Evolutionary conservation across 2,113 vertebrate genomes (phyloP), one percentile per base, ranked within the genome.

Genomic region (Scytalopus superciliaris): DNA sequence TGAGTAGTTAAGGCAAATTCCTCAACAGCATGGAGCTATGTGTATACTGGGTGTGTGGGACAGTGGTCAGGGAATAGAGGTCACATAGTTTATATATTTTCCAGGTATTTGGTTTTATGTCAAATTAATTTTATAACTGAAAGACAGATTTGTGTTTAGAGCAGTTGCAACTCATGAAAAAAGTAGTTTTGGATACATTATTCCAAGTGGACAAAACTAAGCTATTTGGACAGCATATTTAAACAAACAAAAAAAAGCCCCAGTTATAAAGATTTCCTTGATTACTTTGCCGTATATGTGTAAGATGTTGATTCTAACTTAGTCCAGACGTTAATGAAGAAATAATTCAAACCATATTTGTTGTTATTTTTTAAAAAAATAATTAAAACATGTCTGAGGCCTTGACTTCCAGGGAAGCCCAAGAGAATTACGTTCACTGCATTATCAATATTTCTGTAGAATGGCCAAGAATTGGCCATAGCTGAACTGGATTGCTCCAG

Each of bases 41-140:
- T 95, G 59, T 78, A 27, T 60, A 30, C 30, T 84, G 78, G 14
- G 53, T 73, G 35, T 87, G 81, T 77, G 63, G 49, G 55, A 59
- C 3, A 14, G 64, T 52, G 64, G 55, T 77, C 78, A 81, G 64
- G 60, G 44, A 80, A 77, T 3, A 59, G 45, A 79, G 40, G 7
- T 84, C 44, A 44, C 16, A n/a, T 9, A 45, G 44, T 77, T 89
- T 64, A 39, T 50, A 5, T 60, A 49, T 87, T 90, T 87, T 68
- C 40, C 0, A 0, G 19, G 15, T 81, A 40, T 90, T 77, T 77
- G 44, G 70, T n/a, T 87, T 73, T 84, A 72, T 89, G 44, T 68
- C 49, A 92, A 74, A 96, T 84, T 90, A 81, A 66, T 92, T 92
- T 83, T 85, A 62, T 47, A 91, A 83, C 66, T 69, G 42, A 91